Evolutionary conservation across 1,140 invertebrate species (phyloP), one percentile per base, ranked within the genome.

Genomic region (Rhyacophila brunnea): DNA sequence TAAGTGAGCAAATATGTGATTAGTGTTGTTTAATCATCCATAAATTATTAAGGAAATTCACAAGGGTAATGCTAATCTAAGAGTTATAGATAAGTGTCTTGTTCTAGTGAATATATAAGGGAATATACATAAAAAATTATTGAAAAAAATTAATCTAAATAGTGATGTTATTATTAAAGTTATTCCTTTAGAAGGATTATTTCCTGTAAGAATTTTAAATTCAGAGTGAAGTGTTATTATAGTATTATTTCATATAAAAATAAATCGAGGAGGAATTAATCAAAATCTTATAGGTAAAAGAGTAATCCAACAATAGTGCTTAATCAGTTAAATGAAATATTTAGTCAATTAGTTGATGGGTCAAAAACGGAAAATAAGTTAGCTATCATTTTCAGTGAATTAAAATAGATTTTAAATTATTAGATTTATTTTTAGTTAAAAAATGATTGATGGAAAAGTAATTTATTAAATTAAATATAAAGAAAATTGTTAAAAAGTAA

Each of bases 71-170:
- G 80, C 74, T 64, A 86, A 61, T 1, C 71, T 62, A 71, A 86
- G 62, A 28, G 79, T 81, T 69, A 84, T 64, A 32, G 63, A 66
- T 77, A 85, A 60, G 71, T 87, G 84, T 17, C 80, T 84, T 59
- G 83, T 78, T 62, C 69, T 71, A 9, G 83, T 84, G 77, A 87
- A 87, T 78, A 87, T 83, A 78, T 85, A 87, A 2, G 84, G 80
- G 40, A 86, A 82, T 77, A 87, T 70, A 11, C 84, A 81, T 75
- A 85, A 65, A 68, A 84, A 82, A 79, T 85, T 85, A 78, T 81
- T 84, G 73, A 81, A 74, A 71, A 80, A 64, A 69, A 83, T 68
- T 71, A 83, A 72, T 56, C 71, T 68, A 74, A 84, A 82, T 74
- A 83, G 64, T 20, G 73, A 72, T 61, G 79, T 74, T 74, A 83